These are phyloP conservation scores for Leptodactylus fallax DNA, from an alignment of 2,797 vertebrate species.

Conservation along the genomic window DNA sequence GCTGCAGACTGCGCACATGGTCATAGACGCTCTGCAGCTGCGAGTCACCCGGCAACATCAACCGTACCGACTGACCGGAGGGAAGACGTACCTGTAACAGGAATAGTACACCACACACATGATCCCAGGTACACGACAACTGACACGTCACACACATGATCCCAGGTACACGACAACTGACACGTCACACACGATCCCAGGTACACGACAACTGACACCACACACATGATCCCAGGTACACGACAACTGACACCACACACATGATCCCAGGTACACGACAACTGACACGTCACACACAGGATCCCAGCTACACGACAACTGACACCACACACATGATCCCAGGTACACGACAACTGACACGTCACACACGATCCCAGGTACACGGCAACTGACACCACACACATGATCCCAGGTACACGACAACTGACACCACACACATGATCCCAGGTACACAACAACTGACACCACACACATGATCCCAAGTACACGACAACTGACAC, in stretches of 20 bases:
- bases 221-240: background rate
- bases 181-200: too few relatives aligned
- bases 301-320: background rate
- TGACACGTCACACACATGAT: background rate
- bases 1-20: background rate
- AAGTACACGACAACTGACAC: too few relatives aligned
- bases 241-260: background rate
- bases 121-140: background rate
- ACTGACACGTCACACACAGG: background rate
- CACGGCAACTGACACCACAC: too few relatives aligned
- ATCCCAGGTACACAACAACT: background rate
- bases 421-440: background rate
- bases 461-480: too few relatives aligned
- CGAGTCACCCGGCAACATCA: constrained; percentile 12
- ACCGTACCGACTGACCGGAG: constrained; percentile 26
- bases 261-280: too few relatives aligned
- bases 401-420: too few relatives aligned
- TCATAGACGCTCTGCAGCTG: constrained; percentile 35
- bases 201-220: too few relatives aligned
- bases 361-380: too few relatives aligned
- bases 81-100: constrained; percentile 49
- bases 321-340: background rate
- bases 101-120: background rate
- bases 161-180: background rate
- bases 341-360: background rate